phyloP scores from a whole-genome alignment of 2,113 vertebrate species.

The Xenus cinereus region DNA sequence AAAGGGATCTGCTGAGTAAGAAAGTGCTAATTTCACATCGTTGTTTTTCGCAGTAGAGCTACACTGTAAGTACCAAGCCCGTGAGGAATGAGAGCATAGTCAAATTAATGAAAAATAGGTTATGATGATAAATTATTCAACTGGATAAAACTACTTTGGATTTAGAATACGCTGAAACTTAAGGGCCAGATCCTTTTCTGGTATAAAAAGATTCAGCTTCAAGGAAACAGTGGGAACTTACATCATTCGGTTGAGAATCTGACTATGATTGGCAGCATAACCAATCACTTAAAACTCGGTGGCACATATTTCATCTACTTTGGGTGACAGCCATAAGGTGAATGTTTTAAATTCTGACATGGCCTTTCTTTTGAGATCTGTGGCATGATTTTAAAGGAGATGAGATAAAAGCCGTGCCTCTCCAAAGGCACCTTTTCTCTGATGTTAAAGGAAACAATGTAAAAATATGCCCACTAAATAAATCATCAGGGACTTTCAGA shows the following conservation, averaged over 20 bases:
- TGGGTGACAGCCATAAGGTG: conserved; percentile 31
- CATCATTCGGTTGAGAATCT: not conserved
- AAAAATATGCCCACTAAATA: conserved; percentile 64
- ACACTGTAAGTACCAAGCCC: not conserved
- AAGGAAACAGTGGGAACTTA: not conserved
- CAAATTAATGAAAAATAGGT: conserved; percentile 59
- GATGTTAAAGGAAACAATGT: conserved; percentile 62
- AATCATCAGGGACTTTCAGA: conserved; percentile 58
- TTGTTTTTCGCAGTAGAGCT: not conserved
- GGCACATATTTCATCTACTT: conserved; percentile 20
- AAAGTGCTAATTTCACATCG: conserved; percentile 8
- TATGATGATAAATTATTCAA: conserved; percentile 57
- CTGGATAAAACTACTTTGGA: conserved; percentile 8
- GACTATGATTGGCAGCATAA: conserved; percentile 26
- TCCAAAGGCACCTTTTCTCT: conserved; percentile 49
- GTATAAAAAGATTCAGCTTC: not conserved
- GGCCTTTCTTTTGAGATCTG: conserved; percentile 39
- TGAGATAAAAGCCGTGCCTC: conserved; percentile 29
- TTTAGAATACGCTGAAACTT: not conserved
- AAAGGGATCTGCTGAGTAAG: conserved; percentile 53
- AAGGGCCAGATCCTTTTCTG: not conserved
- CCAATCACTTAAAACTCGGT: conserved; percentile 6
- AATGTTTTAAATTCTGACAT: conserved; percentile 45
- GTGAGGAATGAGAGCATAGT: not conserved
- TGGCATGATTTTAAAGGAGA: conserved; percentile 39